A percentile compares a stretch with the other conserved stretches of the same genome.
Conservation (phyloP, 2,888 invertebrate species). For the Malthinus seriepunctatus region DNA sequence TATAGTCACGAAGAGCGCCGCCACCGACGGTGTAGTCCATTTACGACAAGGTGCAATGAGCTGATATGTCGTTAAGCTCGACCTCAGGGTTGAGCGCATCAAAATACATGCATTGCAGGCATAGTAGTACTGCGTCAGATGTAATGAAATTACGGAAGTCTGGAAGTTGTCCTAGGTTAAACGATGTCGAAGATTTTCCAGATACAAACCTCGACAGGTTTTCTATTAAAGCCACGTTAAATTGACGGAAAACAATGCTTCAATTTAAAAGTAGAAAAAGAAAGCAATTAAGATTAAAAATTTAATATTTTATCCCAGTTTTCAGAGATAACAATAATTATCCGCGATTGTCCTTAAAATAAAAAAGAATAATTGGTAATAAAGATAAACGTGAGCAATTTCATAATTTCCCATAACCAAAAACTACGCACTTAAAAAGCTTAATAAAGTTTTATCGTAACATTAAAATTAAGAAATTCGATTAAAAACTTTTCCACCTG, state of each 20-base stretch:
- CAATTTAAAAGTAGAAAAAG: neutral
- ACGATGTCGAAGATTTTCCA: slow-evolving; percentile 17
- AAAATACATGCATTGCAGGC: slow-evolving; percentile 31
- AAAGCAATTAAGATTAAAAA: neutral
- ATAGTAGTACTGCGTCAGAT: slow-evolving; percentile 22
- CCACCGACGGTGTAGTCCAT: slow-evolving; percentile 34
- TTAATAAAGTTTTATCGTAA: slow-evolving; percentile 33
- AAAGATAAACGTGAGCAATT: slow-evolving; percentile 13
- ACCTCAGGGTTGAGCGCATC: slow-evolving; percentile 26
- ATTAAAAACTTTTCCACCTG: slow-evolving; percentile 35
- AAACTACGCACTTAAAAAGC: slow-evolving; percentile 24
- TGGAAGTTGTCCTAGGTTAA: slow-evolving; percentile 26
- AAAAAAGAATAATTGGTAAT: slow-evolving; percentile 5
- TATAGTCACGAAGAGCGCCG: slow-evolving; percentile 39
- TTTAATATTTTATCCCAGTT: slow-evolving; percentile 1
- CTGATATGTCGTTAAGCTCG: slow-evolving; percentile 37
- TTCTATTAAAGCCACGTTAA: slow-evolving; percentile 10
- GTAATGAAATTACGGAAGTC: slow-evolving; percentile 28
- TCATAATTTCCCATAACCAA: slow-evolving; percentile 21
- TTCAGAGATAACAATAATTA: slow-evolving; percentile 1
- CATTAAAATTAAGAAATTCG: slow-evolving; percentile 36
- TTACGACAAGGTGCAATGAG: slow-evolving; percentile 40
- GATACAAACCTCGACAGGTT: slow-evolving; percentile 5
- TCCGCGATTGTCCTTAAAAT: neutral
- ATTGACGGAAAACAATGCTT: slow-evolving; percentile 2